Evolutionary conservation across 2,797 vertebrate species (phyloP).

Genomic region (Dicrostonyx torquatus): DNA sequence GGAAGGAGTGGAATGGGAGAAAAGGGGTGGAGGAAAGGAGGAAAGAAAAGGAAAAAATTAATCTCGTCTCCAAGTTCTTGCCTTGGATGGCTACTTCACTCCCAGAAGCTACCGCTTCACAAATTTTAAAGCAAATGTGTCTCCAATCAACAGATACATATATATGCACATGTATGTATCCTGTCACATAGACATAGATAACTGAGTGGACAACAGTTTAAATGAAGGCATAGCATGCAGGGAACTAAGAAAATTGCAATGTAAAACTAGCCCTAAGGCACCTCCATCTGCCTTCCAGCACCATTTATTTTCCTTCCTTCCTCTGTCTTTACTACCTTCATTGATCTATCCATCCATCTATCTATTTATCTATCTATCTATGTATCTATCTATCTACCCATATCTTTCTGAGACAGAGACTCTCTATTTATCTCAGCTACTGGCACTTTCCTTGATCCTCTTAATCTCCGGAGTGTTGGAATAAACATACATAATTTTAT

Average conservation of each 20-base stretch:
- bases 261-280: neutral
- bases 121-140: neutral
- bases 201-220: neutral
- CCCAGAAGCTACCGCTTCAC: neutral
- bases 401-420: neutral
- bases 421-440: neutral
- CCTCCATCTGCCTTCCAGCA: neutral
- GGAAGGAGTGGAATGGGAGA: neutral
- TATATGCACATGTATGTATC: too few species aligned
- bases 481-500: neutral
- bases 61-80: neutral
- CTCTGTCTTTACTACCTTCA: neutral
- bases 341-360: neutral
- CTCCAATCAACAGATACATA: neutral
- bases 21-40: too few species aligned
- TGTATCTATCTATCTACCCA: too few species aligned
- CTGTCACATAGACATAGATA: rapidly evolving
- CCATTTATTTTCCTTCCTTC: rapidly evolving
- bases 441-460: neutral
- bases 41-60: neutral
- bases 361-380: neutral
- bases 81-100: neutral
- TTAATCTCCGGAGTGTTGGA: neutral
- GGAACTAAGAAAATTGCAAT: neutral
- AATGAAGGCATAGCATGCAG: neutral